These are phyloP conservation scores for Babyrousa celebensis DNA, from an alignment of 2,797 vertebrate genomes.

Conservation along the genomic window DNA sequence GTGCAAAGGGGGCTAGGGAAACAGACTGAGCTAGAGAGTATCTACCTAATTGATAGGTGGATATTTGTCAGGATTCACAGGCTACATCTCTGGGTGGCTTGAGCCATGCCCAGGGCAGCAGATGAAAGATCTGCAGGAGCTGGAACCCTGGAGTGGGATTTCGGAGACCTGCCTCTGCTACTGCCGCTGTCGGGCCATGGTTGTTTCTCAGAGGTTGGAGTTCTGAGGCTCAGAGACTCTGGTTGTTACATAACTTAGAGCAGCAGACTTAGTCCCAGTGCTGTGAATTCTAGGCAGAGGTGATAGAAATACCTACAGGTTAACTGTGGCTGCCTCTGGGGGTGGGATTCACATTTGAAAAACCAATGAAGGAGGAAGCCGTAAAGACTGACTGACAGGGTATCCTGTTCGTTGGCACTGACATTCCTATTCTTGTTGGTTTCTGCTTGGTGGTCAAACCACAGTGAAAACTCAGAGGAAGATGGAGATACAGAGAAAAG, in stretches of 20 bases:
- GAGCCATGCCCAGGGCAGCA: background rate
- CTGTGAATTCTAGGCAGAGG: background rate
- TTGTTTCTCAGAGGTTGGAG: background rate
- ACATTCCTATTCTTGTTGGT: background rate
- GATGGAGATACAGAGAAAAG: background rate
- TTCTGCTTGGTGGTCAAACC: constrained; percentile 11
- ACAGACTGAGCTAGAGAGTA: background rate
- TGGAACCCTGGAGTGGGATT: background rate
- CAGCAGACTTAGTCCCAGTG: background rate
- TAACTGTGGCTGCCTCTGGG: background rate
- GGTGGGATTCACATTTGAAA: background rate
- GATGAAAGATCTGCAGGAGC: background rate
- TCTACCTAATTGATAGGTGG: background rate
- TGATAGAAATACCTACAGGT: background rate
- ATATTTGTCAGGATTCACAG: background rate
- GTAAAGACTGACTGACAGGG: background rate
- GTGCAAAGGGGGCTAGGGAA: background rate
- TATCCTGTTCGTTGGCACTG: background rate
- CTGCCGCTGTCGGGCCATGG: background rate
- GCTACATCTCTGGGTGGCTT: background rate
- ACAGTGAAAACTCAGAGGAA: background rate
- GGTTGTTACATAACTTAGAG: background rate
- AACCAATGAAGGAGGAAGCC: background rate
- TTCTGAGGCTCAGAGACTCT: constrained; percentile 1
- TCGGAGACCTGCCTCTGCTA: background rate